Evolutionary conservation across 2,888 invertebrate species (phyloP).

Genomic region (Trichopoda pennipes): DNA sequence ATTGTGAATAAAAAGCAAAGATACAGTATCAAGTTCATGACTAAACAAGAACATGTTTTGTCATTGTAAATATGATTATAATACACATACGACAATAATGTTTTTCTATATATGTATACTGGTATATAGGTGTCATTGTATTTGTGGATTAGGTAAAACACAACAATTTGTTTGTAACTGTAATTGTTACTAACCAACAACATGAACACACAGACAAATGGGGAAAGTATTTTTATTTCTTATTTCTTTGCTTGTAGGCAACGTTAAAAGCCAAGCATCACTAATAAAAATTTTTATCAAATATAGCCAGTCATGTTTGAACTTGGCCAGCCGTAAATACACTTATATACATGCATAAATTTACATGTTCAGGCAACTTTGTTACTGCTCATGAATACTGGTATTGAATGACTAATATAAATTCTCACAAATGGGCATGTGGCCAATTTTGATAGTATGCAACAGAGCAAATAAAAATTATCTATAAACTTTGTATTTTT

Average conservation of each 20-base stretch:
- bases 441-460: constrained; percentile 59
- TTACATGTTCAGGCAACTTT: constrained; percentile 12
- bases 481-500: constrained; percentile 9
- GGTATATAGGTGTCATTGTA: neutral
- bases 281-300: constrained; percentile 9
- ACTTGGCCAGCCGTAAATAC: constrained; percentile 10
- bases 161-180: constrained; percentile 54
- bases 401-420: neutral
- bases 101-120: neutral
- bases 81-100: neutral
- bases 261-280: neutral
- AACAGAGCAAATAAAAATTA: constrained; percentile 35
- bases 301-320: neutral
- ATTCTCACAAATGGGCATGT: constrained; percentile 32
- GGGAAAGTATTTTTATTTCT: constrained; percentile 15
- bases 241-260: neutral
- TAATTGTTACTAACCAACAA: constrained; percentile 39
- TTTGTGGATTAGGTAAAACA: constrained; percentile 16
- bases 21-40: constrained; percentile 58
- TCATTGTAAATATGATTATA: neutral
- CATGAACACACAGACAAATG: constrained; percentile 39
- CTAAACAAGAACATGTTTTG: neutral
- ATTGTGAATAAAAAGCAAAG: constrained; percentile 19
- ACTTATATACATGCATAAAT: neutral
- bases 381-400: neutral